Evolutionary conservation across 2,797 vertebrate species (phyloP).

Genomic region (Coendou prehensilis): DNA sequence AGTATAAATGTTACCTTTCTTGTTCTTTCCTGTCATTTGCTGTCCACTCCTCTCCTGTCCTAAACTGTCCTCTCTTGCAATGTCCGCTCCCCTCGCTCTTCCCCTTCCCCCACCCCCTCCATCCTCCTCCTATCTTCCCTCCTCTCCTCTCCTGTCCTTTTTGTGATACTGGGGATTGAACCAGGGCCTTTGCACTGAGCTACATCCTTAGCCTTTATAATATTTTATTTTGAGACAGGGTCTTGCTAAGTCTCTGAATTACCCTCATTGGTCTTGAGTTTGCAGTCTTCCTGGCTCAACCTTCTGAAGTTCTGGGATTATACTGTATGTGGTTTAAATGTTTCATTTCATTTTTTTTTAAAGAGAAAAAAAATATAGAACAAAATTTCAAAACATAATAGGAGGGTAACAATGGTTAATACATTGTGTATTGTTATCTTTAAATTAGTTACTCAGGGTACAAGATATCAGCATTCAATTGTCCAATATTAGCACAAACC

Average conservation of each 20-base stretch:
- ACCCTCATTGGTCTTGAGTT: not conserved
- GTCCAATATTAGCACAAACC: too few species aligned
- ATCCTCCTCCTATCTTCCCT: too few species aligned
- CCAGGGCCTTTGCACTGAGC: not conserved
- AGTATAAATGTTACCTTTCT: not conserved
- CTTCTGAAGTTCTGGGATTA: not conserved
- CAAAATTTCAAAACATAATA: too few species aligned
- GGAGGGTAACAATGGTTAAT: too few species aligned
- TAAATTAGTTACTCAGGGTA: too few species aligned
- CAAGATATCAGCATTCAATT: too few species aligned
- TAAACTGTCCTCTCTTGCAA: not conserved
- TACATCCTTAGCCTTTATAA: not conserved
- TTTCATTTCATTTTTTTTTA: not conserved
- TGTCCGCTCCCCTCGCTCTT: not conserved
- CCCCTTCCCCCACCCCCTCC: too few species aligned
- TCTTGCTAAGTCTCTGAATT: not conserved
- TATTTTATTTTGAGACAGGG: not conserved
- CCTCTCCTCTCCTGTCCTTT: not conserved
- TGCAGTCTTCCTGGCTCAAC: not conserved
- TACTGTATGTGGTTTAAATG: not conserved
- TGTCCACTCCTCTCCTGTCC: not conserved
- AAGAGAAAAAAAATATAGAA: too few species aligned
- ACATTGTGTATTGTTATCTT: too few species aligned
- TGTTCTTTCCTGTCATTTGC: not conserved
- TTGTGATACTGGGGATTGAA: not conserved